Conservation (phyloP, 2,113 vertebrate genomes). For the Vombatus ursinus region DNA sequence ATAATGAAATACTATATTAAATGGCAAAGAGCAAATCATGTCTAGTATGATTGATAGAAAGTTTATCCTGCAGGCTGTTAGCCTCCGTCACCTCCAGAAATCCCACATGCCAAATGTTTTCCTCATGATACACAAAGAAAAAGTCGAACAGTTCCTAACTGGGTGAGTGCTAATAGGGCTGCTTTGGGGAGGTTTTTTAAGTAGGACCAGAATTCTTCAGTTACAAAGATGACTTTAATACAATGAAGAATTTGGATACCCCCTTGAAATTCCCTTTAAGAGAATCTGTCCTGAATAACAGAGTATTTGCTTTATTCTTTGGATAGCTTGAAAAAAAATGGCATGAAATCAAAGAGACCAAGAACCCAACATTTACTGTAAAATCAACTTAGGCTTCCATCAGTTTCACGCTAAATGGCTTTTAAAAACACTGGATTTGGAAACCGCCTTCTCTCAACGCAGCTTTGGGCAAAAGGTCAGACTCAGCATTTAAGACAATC, state of each 20-base stretch:
- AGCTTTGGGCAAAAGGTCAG: conserved; percentile 29
- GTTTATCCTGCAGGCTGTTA: conserved; percentile 41
- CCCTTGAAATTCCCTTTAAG: conserved; percentile 46
- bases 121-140: conserved; percentile 72
- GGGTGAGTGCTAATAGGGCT: conserved; percentile 57
- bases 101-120: conserved; percentile 61
- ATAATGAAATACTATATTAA: conserved; percentile 15
- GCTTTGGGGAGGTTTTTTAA: conserved; percentile 63
- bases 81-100: conserved; percentile 55
- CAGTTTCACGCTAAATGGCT: conserved; percentile 36
- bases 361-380: conserved; percentile 62
- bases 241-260: conserved; percentile 60
- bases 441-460: background rate
- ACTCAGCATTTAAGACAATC: conserved; percentile 33
- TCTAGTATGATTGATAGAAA: conserved; percentile 43
- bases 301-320: conserved; percentile 39
- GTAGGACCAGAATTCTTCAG: conserved; percentile 58
- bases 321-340: conserved; percentile 53
- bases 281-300: conserved; percentile 68
- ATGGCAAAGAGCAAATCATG: conserved; percentile 51
- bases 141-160: conserved; percentile 64
- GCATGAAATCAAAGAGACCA: conserved; percentile 47
- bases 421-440: conserved; percentile 55
- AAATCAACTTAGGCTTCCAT: conserved; percentile 33
- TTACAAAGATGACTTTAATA: conserved; percentile 63